These are phyloP conservation scores for Campylomormyrus numenius DNA, from an alignment of 2,113 vertebrate species.

Conservation along the genomic window DNA sequence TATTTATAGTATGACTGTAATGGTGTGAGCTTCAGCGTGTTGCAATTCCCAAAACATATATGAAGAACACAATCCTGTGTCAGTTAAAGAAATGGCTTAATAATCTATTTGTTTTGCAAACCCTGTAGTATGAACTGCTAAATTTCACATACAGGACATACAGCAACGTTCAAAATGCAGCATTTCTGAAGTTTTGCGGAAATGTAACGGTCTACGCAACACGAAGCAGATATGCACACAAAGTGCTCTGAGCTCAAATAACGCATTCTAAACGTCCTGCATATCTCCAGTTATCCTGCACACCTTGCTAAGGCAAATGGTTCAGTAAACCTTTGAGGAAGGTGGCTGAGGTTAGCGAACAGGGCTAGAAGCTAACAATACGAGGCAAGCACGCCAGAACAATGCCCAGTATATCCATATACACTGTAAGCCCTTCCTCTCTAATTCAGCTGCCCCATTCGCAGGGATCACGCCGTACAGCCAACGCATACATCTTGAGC, in stretches of 20 bases:
- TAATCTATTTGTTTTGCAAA: constrained; percentile 17
- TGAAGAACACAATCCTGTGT: constrained; percentile 19
- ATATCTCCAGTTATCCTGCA: background rate
- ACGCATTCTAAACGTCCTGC: background rate
- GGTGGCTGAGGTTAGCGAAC: background rate
- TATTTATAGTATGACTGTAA: constrained; percentile 18
- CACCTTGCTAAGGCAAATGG: background rate
- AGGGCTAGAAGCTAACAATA: background rate
- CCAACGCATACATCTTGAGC: background rate
- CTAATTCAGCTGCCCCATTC: background rate
- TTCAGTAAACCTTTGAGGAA: background rate
- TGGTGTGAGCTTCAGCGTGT: background rate
- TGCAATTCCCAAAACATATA: constrained; percentile 23
- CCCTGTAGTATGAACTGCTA: background rate
- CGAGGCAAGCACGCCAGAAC: background rate
- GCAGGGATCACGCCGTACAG: background rate
- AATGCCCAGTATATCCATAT: background rate
- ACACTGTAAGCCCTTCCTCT: background rate
- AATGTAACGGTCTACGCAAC: background rate
- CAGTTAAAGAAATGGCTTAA: constrained; percentile 17
- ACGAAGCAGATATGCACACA: background rate
- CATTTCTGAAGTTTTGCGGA: background rate
- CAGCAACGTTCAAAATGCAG: background rate
- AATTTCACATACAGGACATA: background rate
- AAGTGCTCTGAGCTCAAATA: background rate